These are phyloP conservation scores for Lutraria rhynchaena DNA, from an alignment of 1,140 invertebrate genomes.

Conservation along the genomic window DNA sequence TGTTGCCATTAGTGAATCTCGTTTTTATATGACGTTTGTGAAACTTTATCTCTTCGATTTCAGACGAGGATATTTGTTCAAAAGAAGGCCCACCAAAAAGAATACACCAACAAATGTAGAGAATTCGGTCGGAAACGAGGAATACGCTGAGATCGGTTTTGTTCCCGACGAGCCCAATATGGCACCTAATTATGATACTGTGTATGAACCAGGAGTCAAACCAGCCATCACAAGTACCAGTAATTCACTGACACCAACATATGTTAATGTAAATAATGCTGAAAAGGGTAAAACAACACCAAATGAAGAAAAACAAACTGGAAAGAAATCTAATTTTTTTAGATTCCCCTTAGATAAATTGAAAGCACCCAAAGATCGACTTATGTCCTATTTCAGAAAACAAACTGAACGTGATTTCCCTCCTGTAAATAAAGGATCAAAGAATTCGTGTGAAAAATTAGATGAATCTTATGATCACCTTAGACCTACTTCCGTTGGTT, in stretches of 20 bases:
- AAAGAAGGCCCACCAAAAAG: neutral
- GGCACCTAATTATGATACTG: neutral
- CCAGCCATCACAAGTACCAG: neutral
- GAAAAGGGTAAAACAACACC: neutral
- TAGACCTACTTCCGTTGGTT: neutral
- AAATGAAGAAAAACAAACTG: neutral
- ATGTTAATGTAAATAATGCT: neutral
- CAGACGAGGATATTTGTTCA: conserved; percentile 1
- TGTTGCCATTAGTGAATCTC: too few species aligned
- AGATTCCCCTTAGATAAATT: conserved; percentile 8
- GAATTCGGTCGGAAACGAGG: conserved; percentile 15
- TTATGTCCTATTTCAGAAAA: conserved; percentile 5
- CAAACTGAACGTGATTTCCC: conserved; percentile 20
- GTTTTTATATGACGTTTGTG: too few species aligned
- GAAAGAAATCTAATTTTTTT: neutral
- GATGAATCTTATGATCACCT: conserved; percentile 8
- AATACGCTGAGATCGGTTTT: conserved; percentile 24
- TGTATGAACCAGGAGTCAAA: conserved; percentile 17
- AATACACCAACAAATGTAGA: conserved; percentile 1
- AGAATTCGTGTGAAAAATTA: neutral
- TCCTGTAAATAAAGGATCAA: neutral
- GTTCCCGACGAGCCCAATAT: neutral
- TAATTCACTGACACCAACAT: neutral
- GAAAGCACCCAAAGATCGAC: conserved; percentile 7
- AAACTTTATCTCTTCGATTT: too few species aligned